Conservation (phyloP, 2,888 invertebrate genomes). For the Exephanes ischioxanthus region DNA sequence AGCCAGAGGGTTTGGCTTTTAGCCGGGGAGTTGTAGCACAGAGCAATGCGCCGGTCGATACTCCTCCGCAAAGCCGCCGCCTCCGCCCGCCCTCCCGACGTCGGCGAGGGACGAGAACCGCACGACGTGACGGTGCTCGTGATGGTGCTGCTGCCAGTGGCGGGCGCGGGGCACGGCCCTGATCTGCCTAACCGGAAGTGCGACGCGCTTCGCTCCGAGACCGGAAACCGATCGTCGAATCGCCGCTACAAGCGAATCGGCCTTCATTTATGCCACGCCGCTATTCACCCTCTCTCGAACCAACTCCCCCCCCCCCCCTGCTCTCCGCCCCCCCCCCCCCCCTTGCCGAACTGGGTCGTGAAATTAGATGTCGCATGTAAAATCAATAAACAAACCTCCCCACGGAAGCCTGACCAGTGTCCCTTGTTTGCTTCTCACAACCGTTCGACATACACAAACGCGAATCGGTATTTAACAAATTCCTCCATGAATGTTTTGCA, state of each 20-base stretch:
- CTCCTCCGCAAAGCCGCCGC: slow-evolving; percentile 72
- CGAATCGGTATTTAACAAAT: not conserved
- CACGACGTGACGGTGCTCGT: slow-evolving; percentile 39
- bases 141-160: slow-evolving; percentile 35
- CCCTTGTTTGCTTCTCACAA: slow-evolving; percentile 2
- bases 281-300: slow-evolving; percentile 12
- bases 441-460: not conserved
- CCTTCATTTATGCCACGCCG: slow-evolving; percentile 51
- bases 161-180: slow-evolving; percentile 60
- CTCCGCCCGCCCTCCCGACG: slow-evolving; percentile 4
- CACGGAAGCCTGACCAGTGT: slow-evolving; percentile 54
- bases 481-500: not conserved
- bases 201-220: slow-evolving; percentile 57
- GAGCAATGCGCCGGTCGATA: slow-evolving; percentile 78
- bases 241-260: slow-evolving; percentile 34
- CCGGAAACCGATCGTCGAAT: slow-evolving; percentile 59
- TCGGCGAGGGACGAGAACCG: slow-evolving; percentile 47
- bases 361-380: slow-evolving; percentile 59
- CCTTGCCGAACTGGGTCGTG: slow-evolving; percentile 46
- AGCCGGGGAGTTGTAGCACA: slow-evolving; percentile 61
- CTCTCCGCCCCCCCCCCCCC: no score
- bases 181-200: slow-evolving; percentile 67
- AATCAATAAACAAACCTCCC: slow-evolving; percentile 46
- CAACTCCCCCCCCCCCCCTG: no score
- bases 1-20: slow-evolving; percentile 56